A percentile compares a stretch with the other conserved stretches of the same genome.
Conservation (phyloP, 1,140 invertebrate species). For the Armadillidium nasatum region DNA sequence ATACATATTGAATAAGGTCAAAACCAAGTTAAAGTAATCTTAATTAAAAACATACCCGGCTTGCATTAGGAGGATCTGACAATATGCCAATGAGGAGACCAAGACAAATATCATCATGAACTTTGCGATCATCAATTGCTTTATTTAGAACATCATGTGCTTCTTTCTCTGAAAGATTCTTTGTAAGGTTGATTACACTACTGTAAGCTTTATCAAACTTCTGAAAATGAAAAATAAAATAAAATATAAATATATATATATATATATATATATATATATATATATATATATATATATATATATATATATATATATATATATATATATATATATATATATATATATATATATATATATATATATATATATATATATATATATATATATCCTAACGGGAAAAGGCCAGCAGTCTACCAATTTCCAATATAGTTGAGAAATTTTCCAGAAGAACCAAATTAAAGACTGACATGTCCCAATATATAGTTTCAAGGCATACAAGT, state of each 20-base stretch:
- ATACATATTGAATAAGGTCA: too few species aligned
- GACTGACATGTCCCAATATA: too few species aligned
- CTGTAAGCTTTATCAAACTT: conserved; percentile 79
- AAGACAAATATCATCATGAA: conserved; percentile 83
- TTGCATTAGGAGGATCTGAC: conserved; percentile 57
- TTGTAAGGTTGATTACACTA: conserved; percentile 67
- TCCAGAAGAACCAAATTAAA: too few species aligned
- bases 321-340: conserved; percentile 29
- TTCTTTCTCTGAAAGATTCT: conserved; percentile 85
- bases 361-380: too few species aligned
- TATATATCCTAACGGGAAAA: too few species aligned
- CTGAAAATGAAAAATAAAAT: conserved; percentile 52
- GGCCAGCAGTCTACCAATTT: too few species aligned
- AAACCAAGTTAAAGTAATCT: too few species aligned
- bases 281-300: conserved; percentile 28
- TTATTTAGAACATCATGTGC: conserved; percentile 83
- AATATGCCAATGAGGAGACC: conserved; percentile 84
- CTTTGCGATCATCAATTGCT: conserved; percentile 77
- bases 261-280: conserved; percentile 14
- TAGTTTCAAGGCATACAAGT: too few species aligned
- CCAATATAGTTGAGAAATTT: too few species aligned
- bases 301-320: conserved; percentile 30
- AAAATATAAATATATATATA: neutral
- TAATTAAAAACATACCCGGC: conserved; percentile 55
- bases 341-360: conserved; percentile 22